Percentiles rank a stretch among this genome's conserved stretches.
Conservation (phyloP, 1,140 invertebrate genomes). For the Anastatus disparis region DNA sequence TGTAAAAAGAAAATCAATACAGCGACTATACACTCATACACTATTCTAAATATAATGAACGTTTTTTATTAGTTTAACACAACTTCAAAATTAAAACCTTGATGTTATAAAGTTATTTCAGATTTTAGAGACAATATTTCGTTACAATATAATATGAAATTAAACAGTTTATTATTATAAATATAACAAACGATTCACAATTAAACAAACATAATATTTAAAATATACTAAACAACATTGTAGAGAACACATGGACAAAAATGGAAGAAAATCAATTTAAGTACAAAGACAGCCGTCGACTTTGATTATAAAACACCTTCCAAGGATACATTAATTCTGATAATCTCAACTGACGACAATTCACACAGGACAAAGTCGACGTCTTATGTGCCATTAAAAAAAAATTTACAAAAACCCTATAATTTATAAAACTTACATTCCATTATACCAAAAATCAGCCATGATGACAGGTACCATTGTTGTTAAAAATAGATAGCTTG, state of each 20-base stretch:
- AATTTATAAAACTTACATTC: conserved; percentile 62
- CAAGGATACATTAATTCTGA: background rate
- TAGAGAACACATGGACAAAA: background rate
- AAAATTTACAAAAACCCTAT: conserved; percentile 23
- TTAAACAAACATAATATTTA: too few species aligned
- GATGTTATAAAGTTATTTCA: too few species aligned
- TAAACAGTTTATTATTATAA: too few species aligned
- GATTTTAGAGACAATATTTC: too few species aligned
- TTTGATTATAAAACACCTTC: conserved; percentile 31
- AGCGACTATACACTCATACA: too few species aligned
- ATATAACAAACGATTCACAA: too few species aligned
- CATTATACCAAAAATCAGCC: conserved; percentile 61
- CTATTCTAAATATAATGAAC: too few species aligned
- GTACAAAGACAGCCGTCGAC: conserved; percentile 31
- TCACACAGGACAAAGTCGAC: conserved; percentile 23
- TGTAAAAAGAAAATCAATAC: too few species aligned
- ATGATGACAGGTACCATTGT: conserved; percentile 54
- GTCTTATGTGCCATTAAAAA: conserved; percentile 4
- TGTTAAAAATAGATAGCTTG: conserved; percentile 55
- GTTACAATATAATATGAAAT: too few species aligned
- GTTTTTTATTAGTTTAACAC: too few species aligned
- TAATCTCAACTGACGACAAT: background rate
- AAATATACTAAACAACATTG: conserved; percentile 18
- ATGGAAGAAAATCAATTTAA: conserved; percentile 2
- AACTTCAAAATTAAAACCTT: too few species aligned